Conservation (phyloP, 2,113 vertebrate genomes). For the Grallaria varia region DNA sequence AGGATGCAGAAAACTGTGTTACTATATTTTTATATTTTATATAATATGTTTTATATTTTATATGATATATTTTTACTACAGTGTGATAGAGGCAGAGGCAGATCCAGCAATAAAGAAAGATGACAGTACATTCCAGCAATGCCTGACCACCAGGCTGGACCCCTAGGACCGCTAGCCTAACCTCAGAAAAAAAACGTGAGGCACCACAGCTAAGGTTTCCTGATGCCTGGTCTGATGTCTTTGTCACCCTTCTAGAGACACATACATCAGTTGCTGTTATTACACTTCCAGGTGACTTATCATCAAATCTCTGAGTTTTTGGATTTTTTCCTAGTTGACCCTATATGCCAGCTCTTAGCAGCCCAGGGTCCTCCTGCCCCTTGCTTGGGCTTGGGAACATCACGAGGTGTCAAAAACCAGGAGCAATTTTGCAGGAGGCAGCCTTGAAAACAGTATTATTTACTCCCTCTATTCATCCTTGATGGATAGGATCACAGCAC, state of each 20-base stretch:
- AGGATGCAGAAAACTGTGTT: neutral
- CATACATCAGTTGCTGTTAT: neutral
- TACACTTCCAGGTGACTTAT: neutral
- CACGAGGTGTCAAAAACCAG: neutral
- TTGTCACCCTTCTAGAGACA: neutral
- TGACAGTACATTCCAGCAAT: neutral
- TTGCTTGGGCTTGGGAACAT: neutral
- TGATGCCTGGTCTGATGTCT: neutral
- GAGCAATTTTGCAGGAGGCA: conserved; percentile 5
- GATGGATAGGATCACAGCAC: conserved; percentile 18
- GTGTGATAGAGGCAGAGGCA: neutral
- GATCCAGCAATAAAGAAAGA: neutral
- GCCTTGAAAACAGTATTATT: neutral
- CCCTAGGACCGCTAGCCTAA: neutral
- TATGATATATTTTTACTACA: neutral
- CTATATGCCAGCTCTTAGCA: neutral
- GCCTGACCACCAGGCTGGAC: neutral
- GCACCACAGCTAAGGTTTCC: neutral
- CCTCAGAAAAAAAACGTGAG: neutral
- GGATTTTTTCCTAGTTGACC: neutral
- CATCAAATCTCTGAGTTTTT: neutral
- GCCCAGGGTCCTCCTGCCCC: neutral
- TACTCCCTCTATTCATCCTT: conserved; percentile 7
- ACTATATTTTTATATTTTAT: neutral
- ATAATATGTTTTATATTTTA: too few relatives aligned